phyloP scores from a whole-genome alignment of 2,113 vertebrate genomes.

The Saccopteryx leptura region DNA sequence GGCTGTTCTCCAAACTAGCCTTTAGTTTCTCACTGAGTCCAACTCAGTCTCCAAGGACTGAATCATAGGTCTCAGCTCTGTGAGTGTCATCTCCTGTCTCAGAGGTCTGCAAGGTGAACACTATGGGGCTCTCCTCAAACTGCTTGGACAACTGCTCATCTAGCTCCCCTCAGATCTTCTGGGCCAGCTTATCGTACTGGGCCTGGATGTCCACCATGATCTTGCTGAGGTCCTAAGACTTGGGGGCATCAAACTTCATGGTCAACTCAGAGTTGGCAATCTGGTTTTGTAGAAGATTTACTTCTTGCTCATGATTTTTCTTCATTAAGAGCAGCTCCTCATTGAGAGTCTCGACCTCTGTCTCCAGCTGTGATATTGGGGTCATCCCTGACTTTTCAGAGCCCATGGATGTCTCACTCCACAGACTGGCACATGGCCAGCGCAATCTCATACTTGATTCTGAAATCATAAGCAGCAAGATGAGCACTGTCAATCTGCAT shows the following conservation, averaged over 20 bases:
- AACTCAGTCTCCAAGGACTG: slow-evolving; percentile 96
- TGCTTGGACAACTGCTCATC: slow-evolving; percentile 94
- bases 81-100: slow-evolving; percentile 89
- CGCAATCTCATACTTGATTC: slow-evolving; percentile 96
- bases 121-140: slow-evolving; percentile 93
- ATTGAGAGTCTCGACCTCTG: slow-evolving; percentile 94
- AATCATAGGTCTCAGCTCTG: slow-evolving; percentile 90
- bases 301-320: slow-evolving; percentile 97
- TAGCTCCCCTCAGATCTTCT: slow-evolving; percentile 94
- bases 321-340: slow-evolving; percentile 96
- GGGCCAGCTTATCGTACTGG: slow-evolving; percentile 93
- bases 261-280: slow-evolving; percentile 93
- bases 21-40: slow-evolving; percentile 90
- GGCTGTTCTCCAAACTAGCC: too few relatives aligned
- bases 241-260: slow-evolving; percentile 95
- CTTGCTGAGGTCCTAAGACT: slow-evolving; percentile 93
- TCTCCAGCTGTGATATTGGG: slow-evolving; percentile 96
- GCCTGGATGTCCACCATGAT: slow-evolving; percentile 93
- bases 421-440: slow-evolving; percentile 95
- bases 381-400: slow-evolving; percentile 95
- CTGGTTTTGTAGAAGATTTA: slow-evolving; percentile 92
- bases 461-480: slow-evolving; percentile 95
- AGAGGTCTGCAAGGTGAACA: slow-evolving; percentile 93
- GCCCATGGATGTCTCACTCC: slow-evolving; percentile 93
- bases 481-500: slow-evolving; percentile 97